Conservation (phyloP, 2,888 invertebrate genomes). For the Himalopsyche japonica region DNA sequence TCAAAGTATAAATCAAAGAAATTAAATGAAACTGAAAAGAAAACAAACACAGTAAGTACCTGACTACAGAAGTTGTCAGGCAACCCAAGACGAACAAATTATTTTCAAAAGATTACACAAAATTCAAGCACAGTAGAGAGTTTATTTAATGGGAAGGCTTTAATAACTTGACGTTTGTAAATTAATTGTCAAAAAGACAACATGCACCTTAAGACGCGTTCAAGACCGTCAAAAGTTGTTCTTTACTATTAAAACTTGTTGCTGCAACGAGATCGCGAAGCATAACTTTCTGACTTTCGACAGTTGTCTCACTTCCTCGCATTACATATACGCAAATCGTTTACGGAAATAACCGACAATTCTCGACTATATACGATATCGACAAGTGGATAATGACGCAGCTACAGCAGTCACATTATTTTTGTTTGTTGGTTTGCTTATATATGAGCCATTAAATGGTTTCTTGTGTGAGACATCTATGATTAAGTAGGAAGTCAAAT, state of each 20-base stretch:
- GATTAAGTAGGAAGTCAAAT: background rate
- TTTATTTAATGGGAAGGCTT: background rate
- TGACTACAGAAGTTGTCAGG: slow-evolving; percentile 5
- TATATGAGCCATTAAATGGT: background rate
- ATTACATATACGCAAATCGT: slow-evolving; percentile 14
- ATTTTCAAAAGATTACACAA: background rate
- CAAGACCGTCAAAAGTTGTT: slow-evolving; percentile 29
- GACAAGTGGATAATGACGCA: slow-evolving; percentile 10
- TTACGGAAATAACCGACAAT: slow-evolving; percentile 21
- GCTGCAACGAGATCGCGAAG: slow-evolving; percentile 28
- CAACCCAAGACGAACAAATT: background rate
- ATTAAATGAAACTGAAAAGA: background rate
- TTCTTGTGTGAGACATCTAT: background rate
- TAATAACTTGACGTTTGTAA: slow-evolving; percentile 27
- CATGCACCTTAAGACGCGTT: slow-evolving; percentile 18
- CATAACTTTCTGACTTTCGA: slow-evolving; percentile 31
- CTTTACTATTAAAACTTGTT: slow-evolving; percentile 37
- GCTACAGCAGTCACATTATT: background rate
- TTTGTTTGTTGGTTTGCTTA: background rate
- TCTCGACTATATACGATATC: slow-evolving; percentile 12
- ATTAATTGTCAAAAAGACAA: slow-evolving; percentile 20
- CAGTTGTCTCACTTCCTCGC: slow-evolving; percentile 30
- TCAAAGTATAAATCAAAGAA: background rate
- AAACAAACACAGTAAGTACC: slow-evolving; percentile 25
- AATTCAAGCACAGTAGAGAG: background rate